Conservation (phyloP, 2,797 vertebrate genomes). For the Cryptoprocta ferox region DNA sequence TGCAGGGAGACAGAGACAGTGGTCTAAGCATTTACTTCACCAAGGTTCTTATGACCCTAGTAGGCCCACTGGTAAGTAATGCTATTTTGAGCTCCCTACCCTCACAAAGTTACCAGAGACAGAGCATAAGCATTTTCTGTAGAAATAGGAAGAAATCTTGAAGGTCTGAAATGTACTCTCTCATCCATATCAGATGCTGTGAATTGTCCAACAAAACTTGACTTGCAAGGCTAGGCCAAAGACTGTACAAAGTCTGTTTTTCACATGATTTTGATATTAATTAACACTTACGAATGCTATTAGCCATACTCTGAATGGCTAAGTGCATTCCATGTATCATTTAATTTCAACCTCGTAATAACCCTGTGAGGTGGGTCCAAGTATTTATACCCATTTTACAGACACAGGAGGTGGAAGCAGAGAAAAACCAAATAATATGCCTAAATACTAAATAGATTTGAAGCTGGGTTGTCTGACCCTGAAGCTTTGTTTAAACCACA, state of each 20-base stretch:
- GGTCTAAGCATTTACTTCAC: neutral
- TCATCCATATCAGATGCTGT: neutral
- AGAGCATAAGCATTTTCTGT: neutral
- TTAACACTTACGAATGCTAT: neutral
- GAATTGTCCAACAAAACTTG: neutral
- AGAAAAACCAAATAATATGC: conserved; percentile 13
- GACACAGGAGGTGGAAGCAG: neutral
- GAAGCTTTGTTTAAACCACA: conserved; percentile 22
- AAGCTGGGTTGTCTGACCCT: neutral
- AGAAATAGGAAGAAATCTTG: neutral
- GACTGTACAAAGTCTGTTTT: neutral
- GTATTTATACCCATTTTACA: neutral
- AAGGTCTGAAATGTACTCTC: neutral
- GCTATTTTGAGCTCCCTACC: neutral
- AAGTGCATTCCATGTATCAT: neutral
- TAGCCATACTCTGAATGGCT: neutral
- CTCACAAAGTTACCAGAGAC: neutral
- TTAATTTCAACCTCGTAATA: neutral
- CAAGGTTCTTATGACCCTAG: neutral
- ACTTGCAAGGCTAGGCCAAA: neutral
- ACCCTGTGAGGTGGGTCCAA: neutral
- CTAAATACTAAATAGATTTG: neutral
- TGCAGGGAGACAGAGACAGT: neutral
- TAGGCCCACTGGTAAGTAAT: neutral
- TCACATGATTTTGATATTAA: neutral